A percentile compares a stretch with the other conserved stretches of the same genome.
phyloP scores from a whole-genome alignment of 2,888 invertebrate genomes.

The Andrena hattorfiana region DNA sequence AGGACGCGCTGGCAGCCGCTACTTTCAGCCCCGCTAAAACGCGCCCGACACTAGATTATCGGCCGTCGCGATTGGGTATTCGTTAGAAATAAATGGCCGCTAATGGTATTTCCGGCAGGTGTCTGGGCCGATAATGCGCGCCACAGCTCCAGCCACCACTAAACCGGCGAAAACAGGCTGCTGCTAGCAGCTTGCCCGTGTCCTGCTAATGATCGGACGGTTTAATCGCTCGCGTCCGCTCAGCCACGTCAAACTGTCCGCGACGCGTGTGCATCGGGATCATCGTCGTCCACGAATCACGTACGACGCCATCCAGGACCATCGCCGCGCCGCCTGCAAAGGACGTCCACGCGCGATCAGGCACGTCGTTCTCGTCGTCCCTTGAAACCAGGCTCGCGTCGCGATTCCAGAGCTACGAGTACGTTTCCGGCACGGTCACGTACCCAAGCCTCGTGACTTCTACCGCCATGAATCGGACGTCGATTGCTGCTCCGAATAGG shows the following conservation, averaged over 20 bases:
- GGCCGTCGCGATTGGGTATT: conserved; percentile 73
- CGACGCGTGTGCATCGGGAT: conserved; percentile 15
- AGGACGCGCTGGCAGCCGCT: conserved; percentile 5
- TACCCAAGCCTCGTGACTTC: conserved; percentile 16
- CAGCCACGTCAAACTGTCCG: conserved; percentile 28
- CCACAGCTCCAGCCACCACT: conserved; percentile 56
- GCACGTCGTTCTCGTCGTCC: background rate
- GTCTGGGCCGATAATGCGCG: conserved; percentile 70
- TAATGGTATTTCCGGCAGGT: conserved; percentile 72
- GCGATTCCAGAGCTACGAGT: conserved; percentile 46
- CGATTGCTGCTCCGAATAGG: conserved; percentile 19
- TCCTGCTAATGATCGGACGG: conserved; percentile 54
- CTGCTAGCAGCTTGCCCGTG: conserved; percentile 6
- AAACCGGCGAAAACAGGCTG: conserved; percentile 60
- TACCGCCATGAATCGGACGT: conserved; percentile 1
- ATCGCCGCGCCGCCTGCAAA: conserved; percentile 16
- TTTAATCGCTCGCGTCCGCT: conserved; percentile 51
- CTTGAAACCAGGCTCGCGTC: conserved; percentile 17
- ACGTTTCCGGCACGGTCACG: conserved; percentile 13
- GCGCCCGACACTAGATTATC: conserved; percentile 50
- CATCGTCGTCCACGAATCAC: conserved; percentile 28
- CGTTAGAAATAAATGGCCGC: conserved; percentile 74
- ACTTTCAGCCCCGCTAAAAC: conserved; percentile 47
- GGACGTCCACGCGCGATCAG: conserved; percentile 22
- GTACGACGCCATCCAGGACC: conserved; percentile 18